These are phyloP conservation scores for Drosophila pallidifrons DNA, from an alignment of 1,140 invertebrate genomes.

Conservation along the genomic window DNA sequence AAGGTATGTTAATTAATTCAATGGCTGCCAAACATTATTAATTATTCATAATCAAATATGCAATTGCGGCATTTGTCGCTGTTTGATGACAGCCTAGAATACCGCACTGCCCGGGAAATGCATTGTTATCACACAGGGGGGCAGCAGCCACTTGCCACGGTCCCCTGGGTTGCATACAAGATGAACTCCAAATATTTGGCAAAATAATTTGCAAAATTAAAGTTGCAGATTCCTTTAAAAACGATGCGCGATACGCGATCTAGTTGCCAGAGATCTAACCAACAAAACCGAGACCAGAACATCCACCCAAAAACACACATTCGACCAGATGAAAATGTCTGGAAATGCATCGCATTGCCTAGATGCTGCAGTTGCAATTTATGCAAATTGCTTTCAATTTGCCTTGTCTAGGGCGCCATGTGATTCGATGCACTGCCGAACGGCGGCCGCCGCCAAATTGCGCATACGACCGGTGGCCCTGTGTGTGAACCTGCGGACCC, in stretches of 20 bases:
- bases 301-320: slow-evolving; percentile 1
- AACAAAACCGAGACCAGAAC: slow-evolving; percentile 2
- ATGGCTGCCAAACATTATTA: slow-evolving; percentile 81
- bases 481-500: not conserved
- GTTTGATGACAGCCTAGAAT: slow-evolving; percentile 56
- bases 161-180: slow-evolving; percentile 49
- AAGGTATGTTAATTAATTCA: slow-evolving; percentile 75
- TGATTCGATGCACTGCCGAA: slow-evolving; percentile 31
- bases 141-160: not conserved
- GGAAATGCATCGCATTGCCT: slow-evolving; percentile 25
- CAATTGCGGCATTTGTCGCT: slow-evolving; percentile 69
- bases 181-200: slow-evolving; percentile 20
- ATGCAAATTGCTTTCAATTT: slow-evolving; percentile 80
- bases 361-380: slow-evolving; percentile 52
- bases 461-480: slow-evolving; percentile 36
- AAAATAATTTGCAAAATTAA: not conserved
- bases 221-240: not conserved
- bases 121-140: slow-evolving; percentile 13
- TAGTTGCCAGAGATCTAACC: slow-evolving; percentile 28
- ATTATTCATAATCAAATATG: slow-evolving; percentile 84
- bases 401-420: slow-evolving; percentile 61
- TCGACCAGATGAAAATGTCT: slow-evolving; percentile 50
- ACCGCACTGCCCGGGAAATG: not conserved
- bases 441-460: slow-evolving; percentile 48
- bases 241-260: slow-evolving; percentile 22